These are phyloP conservation scores for Drosophila borealis DNA, from an alignment of 2,888 invertebrate species.

Conservation along the genomic window DNA sequence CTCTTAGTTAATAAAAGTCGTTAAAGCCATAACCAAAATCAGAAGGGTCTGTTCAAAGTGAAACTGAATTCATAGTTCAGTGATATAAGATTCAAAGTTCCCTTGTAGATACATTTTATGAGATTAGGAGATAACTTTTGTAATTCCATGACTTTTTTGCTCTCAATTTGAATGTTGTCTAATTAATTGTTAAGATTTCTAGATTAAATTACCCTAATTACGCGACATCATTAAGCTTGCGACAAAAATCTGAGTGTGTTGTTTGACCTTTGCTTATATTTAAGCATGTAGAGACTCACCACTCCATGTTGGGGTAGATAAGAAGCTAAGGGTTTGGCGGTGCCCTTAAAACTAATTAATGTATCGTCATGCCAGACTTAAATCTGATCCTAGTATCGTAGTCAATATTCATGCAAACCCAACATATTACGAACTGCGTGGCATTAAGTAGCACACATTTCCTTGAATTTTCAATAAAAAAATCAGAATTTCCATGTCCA, in stretches of 20 bases:
- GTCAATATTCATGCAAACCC: conserved; percentile 2
- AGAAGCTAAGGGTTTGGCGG: not conserved
- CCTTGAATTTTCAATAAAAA: not conserved
- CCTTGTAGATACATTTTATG: too few relatives aligned
- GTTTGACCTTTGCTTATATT: not conserved
- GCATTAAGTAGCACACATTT: not conserved
- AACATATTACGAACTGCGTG: not conserved
- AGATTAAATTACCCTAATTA: not conserved
- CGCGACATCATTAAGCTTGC: not conserved
- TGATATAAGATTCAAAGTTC: too few relatives aligned
- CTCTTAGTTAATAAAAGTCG: conserved; percentile 6
- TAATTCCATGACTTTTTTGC: too few relatives aligned
- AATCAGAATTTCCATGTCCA: too few relatives aligned
- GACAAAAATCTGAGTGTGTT: not conserved
- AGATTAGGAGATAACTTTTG: too few relatives aligned
- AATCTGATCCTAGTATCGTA: not conserved
- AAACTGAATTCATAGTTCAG: not conserved
- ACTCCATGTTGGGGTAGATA: not conserved
- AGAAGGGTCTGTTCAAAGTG: not conserved
- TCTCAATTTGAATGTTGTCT: too few relatives aligned
- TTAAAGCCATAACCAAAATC: conserved; percentile 4
- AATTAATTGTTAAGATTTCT: conserved; percentile 1
- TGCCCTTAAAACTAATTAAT: not conserved
- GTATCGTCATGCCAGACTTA: not conserved
- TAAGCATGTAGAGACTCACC: not conserved